A percentile compares a stretch with the other conserved stretches of the same genome.
Evolutionary conservation across 2,888 invertebrate genomes (phyloP).

Genomic region (Belgica antarctica): DNA sequence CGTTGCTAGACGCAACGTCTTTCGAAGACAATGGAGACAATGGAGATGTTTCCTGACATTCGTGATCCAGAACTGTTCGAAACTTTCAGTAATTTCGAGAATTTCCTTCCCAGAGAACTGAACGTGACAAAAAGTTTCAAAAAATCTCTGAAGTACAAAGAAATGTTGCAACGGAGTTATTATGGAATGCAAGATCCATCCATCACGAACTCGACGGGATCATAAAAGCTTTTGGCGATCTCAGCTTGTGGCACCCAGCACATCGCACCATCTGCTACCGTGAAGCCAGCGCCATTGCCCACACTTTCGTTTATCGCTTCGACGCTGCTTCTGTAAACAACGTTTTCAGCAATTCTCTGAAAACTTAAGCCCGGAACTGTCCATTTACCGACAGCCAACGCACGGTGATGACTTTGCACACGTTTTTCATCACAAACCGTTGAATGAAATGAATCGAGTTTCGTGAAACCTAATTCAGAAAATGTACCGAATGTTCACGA

Average conservation of each 20-base stretch:
- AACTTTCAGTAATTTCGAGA: no score
- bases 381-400: not conserved
- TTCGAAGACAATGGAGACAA: not conserved
- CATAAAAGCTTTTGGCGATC: conserved; percentile 49
- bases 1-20: no score
- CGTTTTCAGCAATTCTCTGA: conserved; percentile 10
- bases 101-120: no score
- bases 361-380: no score
- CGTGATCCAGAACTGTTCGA: no score
- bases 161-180: conserved; percentile 36
- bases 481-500: not conserved
- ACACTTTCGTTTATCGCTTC: not conserved
- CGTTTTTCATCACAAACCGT: not conserved
- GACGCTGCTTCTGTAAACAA: not conserved
- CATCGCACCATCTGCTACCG: conserved; percentile 47
- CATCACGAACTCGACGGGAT: not conserved
- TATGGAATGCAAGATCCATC: not conserved
- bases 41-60: not conserved
- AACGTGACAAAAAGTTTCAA: conserved; percentile 51
- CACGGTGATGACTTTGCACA: not conserved
- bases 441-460: not conserved
- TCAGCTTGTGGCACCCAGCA: conserved; percentile 52
- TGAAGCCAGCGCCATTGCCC: not conserved
- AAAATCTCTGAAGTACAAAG: conserved; percentile 53
- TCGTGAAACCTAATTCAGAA: not conserved